Evolutionary conservation across 1,140 invertebrate genomes (phyloP).

Genomic region (Microplitis demolitor): DNA sequence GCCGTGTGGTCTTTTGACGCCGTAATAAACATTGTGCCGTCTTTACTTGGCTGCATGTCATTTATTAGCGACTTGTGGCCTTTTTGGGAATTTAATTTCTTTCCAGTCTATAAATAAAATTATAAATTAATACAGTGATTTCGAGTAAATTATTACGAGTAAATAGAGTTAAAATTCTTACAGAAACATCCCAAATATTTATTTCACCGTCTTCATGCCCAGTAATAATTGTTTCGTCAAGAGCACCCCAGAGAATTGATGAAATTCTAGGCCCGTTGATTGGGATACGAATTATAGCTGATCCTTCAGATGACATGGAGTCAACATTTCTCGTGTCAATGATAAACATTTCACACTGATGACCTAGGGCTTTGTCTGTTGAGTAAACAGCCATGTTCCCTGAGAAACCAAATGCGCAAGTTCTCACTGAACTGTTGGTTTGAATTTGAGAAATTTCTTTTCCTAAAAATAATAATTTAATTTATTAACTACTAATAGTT

Average conservation of each 20-base stretch:
- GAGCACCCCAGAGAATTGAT: slow-evolving; percentile 88
- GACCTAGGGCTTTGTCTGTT: slow-evolving; percentile 90
- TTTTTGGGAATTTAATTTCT: slow-evolving; percentile 74
- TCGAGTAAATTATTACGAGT: too few species aligned
- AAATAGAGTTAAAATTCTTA: slow-evolving; percentile 50
- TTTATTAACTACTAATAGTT: too few species aligned
- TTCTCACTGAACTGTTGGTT: slow-evolving; percentile 88
- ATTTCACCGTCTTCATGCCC: slow-evolving; percentile 95
- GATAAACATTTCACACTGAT: slow-evolving; percentile 88
- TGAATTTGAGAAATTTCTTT: slow-evolving; percentile 76
- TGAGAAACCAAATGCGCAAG: slow-evolving; percentile 91
- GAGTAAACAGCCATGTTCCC: slow-evolving; percentile 90
- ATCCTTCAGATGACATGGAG: slow-evolving; percentile 60
- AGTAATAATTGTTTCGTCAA: slow-evolving; percentile 91
- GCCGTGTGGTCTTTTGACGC: slow-evolving; percentile 94
- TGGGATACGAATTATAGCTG: slow-evolving; percentile 68
- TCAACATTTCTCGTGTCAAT: slow-evolving; percentile 80
- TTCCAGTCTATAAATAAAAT: slow-evolving; percentile 70
- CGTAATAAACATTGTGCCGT: slow-evolving; percentile 95
- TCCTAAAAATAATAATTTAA: slow-evolving; percentile 51
- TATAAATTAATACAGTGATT: background rate
- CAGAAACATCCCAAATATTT: slow-evolving; percentile 88
- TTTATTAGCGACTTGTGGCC: slow-evolving; percentile 89
- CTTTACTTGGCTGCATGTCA: slow-evolving; percentile 93
- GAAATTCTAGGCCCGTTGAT: slow-evolving; percentile 81